Conservation (phyloP, 2,888 invertebrate genomes). For the Cartodere bifasciata region DNA sequence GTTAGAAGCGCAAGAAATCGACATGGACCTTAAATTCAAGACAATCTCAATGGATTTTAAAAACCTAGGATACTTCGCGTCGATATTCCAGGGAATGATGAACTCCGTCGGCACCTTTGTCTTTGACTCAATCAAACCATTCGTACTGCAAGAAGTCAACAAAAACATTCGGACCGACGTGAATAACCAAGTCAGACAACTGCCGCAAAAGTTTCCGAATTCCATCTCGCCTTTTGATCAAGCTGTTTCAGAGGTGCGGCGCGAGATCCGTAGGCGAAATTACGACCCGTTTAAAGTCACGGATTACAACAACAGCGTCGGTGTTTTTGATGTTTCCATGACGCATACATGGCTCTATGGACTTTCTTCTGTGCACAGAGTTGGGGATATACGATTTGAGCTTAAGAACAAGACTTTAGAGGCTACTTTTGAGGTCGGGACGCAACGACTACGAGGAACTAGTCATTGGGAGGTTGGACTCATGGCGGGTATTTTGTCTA, state of each 20-base stretch:
- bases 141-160: conserved; percentile 66
- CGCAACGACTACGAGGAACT: conserved; percentile 62
- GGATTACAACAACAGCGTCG: conserved; percentile 59
- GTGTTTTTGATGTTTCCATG: conserved; percentile 55
- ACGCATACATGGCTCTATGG: conserved; percentile 69
- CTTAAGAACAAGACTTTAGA: conserved; percentile 59
- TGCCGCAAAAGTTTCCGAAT: conserved; percentile 67
- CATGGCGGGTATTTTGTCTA: conserved; percentile 51
- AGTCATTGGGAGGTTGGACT: conserved; percentile 69
- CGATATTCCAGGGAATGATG: conserved; percentile 52
- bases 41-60: conserved; percentile 71
- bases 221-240: conserved; percentile 78
- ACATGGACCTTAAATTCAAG: conserved; percentile 64
- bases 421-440: conserved; percentile 61
- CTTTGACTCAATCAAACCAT: conserved; percentile 79
- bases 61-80: conserved; percentile 66
- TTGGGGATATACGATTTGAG: conserved; percentile 61
- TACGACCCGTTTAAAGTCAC: conserved; percentile 66
- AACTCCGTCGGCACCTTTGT: conserved; percentile 72
- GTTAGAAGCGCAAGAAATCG: conserved; percentile 63
- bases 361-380: conserved; percentile 67
- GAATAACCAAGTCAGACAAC: conserved; percentile 56
- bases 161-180: conserved; percentile 59
- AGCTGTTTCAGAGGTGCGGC: conserved; percentile 61
- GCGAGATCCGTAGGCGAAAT: conserved; percentile 49